Evolutionary conservation across 2,113 vertebrate species (phyloP).

Genomic region (Camarhynchus parvulus): DNA sequence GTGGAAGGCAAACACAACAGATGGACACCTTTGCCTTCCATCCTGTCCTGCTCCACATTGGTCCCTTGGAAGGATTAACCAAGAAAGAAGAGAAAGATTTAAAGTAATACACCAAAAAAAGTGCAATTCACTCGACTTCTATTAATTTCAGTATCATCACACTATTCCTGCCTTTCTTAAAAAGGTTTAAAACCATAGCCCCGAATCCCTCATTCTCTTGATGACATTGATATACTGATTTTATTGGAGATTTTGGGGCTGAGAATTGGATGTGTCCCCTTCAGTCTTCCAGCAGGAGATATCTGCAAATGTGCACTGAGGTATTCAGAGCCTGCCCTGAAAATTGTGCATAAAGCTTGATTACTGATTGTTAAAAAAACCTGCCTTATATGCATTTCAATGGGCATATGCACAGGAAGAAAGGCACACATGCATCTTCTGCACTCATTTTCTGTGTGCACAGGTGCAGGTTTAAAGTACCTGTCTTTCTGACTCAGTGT

Average conservation of each 20-base stretch:
- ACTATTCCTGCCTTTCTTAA: neutral
- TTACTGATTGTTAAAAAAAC: neutral
- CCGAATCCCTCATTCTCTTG: neutral
- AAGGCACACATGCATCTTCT: neutral
- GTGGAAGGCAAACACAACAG: neutral
- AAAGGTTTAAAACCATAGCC: neutral
- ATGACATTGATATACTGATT: neutral
- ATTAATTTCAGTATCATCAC: neutral
- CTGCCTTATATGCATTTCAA: neutral
- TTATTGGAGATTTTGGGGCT: neutral
- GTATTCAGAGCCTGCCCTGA: neutral
- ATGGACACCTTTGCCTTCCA: neutral
- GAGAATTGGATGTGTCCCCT: neutral
- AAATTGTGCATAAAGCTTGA: neutral
- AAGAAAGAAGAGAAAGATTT: neutral
- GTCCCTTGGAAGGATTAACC: neutral
- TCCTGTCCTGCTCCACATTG: neutral
- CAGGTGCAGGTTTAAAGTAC: conserved; percentile 6
- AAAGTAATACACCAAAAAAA: neutral
- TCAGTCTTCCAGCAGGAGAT: neutral
- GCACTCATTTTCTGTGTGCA: neutral
- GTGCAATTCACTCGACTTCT: neutral
- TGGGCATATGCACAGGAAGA: neutral
- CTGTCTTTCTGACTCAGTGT: neutral
- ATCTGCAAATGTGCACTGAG: neutral